Percentiles rank a stretch among this genome's conserved stretches.
These are phyloP conservation scores for Halcyon chelicuti DNA, from an alignment of 2,797 vertebrate genomes.

Conservation along the genomic window DNA sequence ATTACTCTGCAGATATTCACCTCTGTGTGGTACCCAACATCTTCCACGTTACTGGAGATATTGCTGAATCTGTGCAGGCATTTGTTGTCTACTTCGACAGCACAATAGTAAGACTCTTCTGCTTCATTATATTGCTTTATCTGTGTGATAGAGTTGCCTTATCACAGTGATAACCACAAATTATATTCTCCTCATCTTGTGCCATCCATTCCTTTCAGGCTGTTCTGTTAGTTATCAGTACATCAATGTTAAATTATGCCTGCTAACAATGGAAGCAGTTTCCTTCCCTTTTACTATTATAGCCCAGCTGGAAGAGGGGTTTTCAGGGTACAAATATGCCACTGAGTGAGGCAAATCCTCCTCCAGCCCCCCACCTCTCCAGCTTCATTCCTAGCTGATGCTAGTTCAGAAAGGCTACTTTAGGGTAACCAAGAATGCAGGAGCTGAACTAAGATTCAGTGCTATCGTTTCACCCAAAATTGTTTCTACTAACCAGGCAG, in stretches of 20 bases:
- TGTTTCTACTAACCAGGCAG: neutral
- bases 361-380: neutral
- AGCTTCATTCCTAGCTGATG: neutral
- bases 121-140: neutral
- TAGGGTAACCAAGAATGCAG: neutral
- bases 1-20: slow-evolving; percentile 92
- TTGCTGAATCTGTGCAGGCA: slow-evolving; percentile 91
- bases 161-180: neutral
- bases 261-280: neutral
- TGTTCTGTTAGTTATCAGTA: neutral
- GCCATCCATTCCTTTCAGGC: neutral
- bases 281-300: neutral
- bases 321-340: neutral
- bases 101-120: slow-evolving; percentile 78
- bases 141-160: neutral
- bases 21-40: slow-evolving; percentile 90
- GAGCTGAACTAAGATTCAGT: neutral
- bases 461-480: neutral
- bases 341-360: neutral
- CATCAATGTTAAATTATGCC: neutral
- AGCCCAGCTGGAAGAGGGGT: neutral
- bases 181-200: neutral
- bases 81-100: slow-evolving; percentile 96
- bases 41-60: slow-evolving; percentile 85
- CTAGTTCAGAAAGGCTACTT: neutral